Percentiles rank a stretch among this genome's conserved stretches.
Evolutionary conservation across 2,113 vertebrate genomes (phyloP).

Genomic region (Scomber colias): DNA sequence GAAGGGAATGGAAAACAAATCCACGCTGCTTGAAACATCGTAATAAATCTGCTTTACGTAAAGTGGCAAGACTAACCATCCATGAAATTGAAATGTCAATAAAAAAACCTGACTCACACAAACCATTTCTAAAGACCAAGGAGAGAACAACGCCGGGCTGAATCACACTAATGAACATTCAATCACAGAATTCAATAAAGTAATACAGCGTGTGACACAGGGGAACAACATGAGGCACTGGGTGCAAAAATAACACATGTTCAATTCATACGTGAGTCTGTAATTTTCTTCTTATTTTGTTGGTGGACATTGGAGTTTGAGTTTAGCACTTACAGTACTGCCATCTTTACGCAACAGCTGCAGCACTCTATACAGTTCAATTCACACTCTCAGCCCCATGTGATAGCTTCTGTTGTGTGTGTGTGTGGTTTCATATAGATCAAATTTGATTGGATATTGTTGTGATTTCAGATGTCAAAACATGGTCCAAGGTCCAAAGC

Average conservation of each 20-base stretch:
- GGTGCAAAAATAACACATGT: neutral
- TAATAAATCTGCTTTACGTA: conserved; percentile 4
- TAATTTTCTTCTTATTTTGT: neutral
- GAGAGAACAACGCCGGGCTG: neutral
- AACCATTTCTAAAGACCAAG: neutral
- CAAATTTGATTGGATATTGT: too few species aligned
- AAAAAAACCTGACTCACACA: neutral
- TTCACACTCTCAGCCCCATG: too few species aligned
- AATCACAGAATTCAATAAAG: conserved; percentile 2
- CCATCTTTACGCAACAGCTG: too few species aligned
- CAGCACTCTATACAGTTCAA: too few species aligned
- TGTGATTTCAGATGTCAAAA: too few species aligned
- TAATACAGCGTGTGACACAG: neutral
- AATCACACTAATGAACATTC: neutral
- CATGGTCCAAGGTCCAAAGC: too few species aligned
- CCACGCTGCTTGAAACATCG: neutral
- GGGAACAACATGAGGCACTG: neutral
- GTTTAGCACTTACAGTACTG: too few species aligned
- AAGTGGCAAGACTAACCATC: neutral
- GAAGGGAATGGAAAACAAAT: conserved; percentile 8
- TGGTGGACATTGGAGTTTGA: too few species aligned
- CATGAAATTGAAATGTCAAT: too few species aligned
- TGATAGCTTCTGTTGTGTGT: too few species aligned
- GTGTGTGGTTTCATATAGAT: too few species aligned
- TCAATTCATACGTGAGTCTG: neutral